phyloP scores from a whole-genome alignment of 2,888 invertebrate genomes.

The Drosophila kanekoi region DNA sequence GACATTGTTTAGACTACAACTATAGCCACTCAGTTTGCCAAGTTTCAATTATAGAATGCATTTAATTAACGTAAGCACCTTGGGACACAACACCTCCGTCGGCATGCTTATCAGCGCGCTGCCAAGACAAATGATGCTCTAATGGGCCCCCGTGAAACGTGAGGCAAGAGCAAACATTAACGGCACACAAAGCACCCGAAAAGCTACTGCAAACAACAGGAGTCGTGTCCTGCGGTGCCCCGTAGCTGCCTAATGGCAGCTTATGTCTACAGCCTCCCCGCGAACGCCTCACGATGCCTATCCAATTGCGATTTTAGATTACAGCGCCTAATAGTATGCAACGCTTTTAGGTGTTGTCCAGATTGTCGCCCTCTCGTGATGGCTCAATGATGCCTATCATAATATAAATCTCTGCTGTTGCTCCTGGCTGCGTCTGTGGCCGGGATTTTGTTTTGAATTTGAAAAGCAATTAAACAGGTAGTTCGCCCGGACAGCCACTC shows the following conservation, averaged over 20 bases:
- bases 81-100: constrained; percentile 1
- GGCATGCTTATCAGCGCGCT: neutral
- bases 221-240: constrained; percentile 32
- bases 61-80: constrained; percentile 62
- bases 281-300: constrained; percentile 6
- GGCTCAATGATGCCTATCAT: constrained; percentile 72
- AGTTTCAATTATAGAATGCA: constrained; percentile 71
- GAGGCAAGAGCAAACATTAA: constrained; percentile 63
- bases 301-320: constrained; percentile 66
- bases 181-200: constrained; percentile 15
- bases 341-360: constrained; percentile 46
- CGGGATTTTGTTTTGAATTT: constrained; percentile 44
- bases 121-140: constrained; percentile 67
- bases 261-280: constrained; percentile 41
- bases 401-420: constrained; percentile 64
- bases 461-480: constrained; percentile 74
- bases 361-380: constrained; percentile 38
- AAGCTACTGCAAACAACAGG: constrained; percentile 25
- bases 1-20: neutral
- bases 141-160: constrained; percentile 54
- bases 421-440: constrained; percentile 16
- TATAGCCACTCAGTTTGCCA: constrained; percentile 28
- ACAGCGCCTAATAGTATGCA: constrained; percentile 67
- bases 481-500: constrained; percentile 11
- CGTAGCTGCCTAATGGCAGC: constrained; percentile 49